A percentile compares a stretch with the other conserved stretches of the same genome.
Evolutionary conservation across 2,888 invertebrate species (phyloP).

Genomic region (Malthinus flaveolus): DNA sequence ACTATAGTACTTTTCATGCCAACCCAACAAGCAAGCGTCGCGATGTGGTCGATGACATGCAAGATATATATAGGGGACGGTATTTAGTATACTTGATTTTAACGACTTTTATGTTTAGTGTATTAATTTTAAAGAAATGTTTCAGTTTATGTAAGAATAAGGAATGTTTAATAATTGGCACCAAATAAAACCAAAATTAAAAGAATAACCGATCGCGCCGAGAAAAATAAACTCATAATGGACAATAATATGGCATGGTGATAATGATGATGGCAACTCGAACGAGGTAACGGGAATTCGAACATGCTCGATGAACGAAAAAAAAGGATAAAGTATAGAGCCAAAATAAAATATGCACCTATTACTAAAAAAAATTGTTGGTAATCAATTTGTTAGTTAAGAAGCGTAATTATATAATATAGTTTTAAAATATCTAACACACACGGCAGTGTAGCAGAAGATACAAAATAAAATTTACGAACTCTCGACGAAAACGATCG

Average conservation of each 20-base stretch:
- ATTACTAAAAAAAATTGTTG: conserved; percentile 28
- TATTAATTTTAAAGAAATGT: conserved; percentile 47
- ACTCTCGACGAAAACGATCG: conserved; percentile 27
- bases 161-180: conserved; percentile 37
- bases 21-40: conserved; percentile 23
- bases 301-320: no score
- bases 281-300: no score
- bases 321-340: conserved; percentile 22
- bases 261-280: no score
- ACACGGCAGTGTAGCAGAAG: conserved; percentile 50
- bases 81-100: conserved; percentile 48
- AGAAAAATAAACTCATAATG: conserved; percentile 7
- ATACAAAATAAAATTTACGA: conserved; percentile 32
- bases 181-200: conserved; percentile 21
- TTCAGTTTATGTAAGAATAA: conserved; percentile 47
- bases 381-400: conserved; percentile 39
- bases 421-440: conserved; percentile 50
- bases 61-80: conserved; percentile 38
- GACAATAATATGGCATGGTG: conserved; percentile 2
- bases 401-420: conserved; percentile 40
- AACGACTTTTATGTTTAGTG: conserved; percentile 49
- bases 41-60: conserved; percentile 39
- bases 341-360: conserved; percentile 26
- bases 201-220: conserved; percentile 19
- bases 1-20: conserved; percentile 11